Percentiles rank a stretch among this genome's conserved stretches.
phyloP scores from a whole-genome alignment of 2,797 vertebrate species.

The Apogon talboti region DNA sequence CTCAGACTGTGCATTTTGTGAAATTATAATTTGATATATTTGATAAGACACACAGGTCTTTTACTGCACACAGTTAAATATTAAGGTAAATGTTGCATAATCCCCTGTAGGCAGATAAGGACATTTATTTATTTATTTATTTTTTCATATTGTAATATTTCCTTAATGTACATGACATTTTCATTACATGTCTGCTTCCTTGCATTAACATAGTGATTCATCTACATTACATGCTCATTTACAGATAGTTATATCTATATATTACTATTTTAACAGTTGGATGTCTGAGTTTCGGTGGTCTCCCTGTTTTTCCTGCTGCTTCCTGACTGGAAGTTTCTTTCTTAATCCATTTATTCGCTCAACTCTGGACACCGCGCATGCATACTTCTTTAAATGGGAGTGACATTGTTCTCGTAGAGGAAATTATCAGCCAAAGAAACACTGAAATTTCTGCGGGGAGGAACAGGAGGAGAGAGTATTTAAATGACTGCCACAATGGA shows the following conservation, averaged over 20 bases:
- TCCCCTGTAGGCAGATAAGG: not conserved
- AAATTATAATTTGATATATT: constrained; percentile 21
- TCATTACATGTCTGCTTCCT: not conserved
- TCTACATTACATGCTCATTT: not conserved
- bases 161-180: not conserved
- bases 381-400: constrained; percentile 4
- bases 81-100: not conserved
- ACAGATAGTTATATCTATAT: not conserved
- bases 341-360: constrained; percentile 10
- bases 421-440: not conserved
- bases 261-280: too few relatives aligned
- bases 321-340: constrained; percentile 8
- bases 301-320: constrained; percentile 3
- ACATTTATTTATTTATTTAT: too few relatives aligned
- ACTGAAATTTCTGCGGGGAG: constrained; percentile 13
- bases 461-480: constrained; percentile 18
- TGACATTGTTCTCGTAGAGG: constrained; percentile 18
- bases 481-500: constrained; percentile 54
- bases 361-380: constrained; percentile 2
- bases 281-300: too few relatives aligned
- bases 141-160: not conserved
- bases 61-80: constrained; percentile 7
- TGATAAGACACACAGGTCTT: constrained; percentile 1
- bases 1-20: constrained; percentile 4
- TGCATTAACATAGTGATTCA: not conserved